These are phyloP conservation scores for Crocallis elinguaria DNA, from an alignment of 2,888 invertebrate species.

Conservation along the genomic window DNA sequence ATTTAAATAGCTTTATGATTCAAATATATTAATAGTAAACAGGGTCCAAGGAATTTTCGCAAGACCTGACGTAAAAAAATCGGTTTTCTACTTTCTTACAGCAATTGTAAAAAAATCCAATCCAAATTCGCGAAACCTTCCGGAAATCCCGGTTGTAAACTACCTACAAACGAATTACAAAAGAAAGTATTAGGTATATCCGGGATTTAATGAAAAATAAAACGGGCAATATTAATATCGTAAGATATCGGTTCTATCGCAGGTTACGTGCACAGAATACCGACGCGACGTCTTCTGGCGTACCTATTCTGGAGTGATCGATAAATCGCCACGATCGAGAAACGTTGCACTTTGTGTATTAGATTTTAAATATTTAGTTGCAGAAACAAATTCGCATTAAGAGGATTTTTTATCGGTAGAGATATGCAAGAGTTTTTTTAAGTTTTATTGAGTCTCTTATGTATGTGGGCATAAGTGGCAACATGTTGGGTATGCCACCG, in stretches of 20 bases:
- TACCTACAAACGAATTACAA: slow-evolving; percentile 21
- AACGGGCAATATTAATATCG: slow-evolving; percentile 74
- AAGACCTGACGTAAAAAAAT: no score
- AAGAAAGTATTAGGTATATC: slow-evolving; percentile 53
- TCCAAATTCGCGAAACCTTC: slow-evolving; percentile 6
- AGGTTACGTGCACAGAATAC: slow-evolving; percentile 64
- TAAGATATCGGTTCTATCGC: slow-evolving; percentile 78
- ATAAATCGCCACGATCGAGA: slow-evolving; percentile 11
- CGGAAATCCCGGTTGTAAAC: slow-evolving; percentile 21
- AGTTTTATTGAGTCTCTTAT: neutral
- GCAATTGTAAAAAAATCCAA: neutral
- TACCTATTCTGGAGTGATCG: slow-evolving; percentile 45
- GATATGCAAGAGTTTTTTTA: no score
- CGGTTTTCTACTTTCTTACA: no score
- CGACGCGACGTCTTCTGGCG: slow-evolving; percentile 45
- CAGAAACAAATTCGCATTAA: slow-evolving; percentile 1
- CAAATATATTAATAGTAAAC: no score
- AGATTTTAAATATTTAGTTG: slow-evolving; percentile 21
- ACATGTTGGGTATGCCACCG: no score
- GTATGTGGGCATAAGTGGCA: no score
- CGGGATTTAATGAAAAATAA: slow-evolving; percentile 70
- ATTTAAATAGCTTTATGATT: no score
- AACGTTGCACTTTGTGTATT: slow-evolving; percentile 17
- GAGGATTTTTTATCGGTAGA: slow-evolving; percentile 2
- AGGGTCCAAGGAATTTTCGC: no score